phyloP scores from a whole-genome alignment of 1,140 invertebrate genomes.

The Aphis gossypii region DNA sequence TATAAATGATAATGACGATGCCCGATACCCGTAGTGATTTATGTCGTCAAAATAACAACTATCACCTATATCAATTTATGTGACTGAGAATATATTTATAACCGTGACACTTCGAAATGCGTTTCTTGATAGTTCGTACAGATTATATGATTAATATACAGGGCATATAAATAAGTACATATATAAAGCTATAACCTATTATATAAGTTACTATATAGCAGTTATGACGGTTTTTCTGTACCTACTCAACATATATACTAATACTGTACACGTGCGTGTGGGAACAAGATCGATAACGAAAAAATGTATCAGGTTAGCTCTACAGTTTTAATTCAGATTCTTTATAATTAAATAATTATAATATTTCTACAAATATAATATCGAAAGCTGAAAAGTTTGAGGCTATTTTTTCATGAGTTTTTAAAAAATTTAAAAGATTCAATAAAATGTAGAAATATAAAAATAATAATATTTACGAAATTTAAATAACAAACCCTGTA shows the following conservation, averaged over 20 bases:
- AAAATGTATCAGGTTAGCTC: not conserved
- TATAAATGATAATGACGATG: not conserved
- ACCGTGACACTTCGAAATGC: not conserved
- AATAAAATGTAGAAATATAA: not conserved
- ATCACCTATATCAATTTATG: not conserved
- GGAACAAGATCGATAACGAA: not conserved
- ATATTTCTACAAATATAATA: not conserved
- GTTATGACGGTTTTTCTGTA: not conserved
- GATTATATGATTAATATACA: not conserved
- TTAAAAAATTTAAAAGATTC: not conserved
- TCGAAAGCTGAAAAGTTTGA: not conserved
- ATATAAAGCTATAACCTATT: not conserved
- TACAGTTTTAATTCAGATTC: not conserved
- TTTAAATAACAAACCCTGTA: not conserved
- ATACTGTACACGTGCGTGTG: not conserved
- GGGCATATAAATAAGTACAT: not conserved
- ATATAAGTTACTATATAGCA: not conserved
- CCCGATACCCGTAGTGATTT: not conserved
- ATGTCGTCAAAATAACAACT: not conserved
- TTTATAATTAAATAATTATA: not conserved
- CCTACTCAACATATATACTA: too few relatives aligned
- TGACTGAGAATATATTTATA: not conserved
- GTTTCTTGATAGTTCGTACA: not conserved
- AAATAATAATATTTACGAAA: not conserved
- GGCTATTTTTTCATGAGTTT: not conserved